These are phyloP conservation scores for Pseudolaguvia tuberculata DNA, from an alignment of 2,113 vertebrate species.

Conservation along the genomic window DNA sequence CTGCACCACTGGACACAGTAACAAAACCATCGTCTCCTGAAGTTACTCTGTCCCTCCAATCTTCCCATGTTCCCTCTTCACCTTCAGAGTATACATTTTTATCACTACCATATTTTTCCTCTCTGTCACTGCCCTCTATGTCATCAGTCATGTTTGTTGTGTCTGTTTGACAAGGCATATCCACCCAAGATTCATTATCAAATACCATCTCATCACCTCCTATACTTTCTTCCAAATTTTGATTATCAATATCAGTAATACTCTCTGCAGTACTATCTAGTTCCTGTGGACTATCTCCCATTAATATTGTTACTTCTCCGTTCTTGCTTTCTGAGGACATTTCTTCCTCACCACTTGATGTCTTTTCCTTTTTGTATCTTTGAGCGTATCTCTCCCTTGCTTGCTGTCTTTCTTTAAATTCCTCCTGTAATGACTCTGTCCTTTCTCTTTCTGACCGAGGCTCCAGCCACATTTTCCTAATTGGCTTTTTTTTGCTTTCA, in stretches of 20 bases:
- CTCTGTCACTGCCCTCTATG: conserved; percentile 54
- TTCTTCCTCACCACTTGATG: conserved; percentile 29
- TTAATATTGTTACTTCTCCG: background rate
- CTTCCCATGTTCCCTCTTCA: conserved; percentile 55
- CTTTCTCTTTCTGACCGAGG: conserved; percentile 55
- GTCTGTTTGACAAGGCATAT: conserved; percentile 34
- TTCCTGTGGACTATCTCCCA: conserved; percentile 11
- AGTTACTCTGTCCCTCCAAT: conserved; percentile 46
- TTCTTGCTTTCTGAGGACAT: background rate
- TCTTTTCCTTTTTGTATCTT: conserved; percentile 21
- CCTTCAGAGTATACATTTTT: conserved; percentile 21
- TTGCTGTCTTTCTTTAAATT: conserved; percentile 47
- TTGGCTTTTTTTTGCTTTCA: conserved; percentile 31
- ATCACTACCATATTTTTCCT: conserved; percentile 48
- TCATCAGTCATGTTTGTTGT: conserved; percentile 48
- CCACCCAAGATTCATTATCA: conserved; percentile 43
- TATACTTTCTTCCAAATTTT: conserved; percentile 42
- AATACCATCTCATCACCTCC: conserved; percentile 39
- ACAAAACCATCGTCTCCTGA: conserved; percentile 62
- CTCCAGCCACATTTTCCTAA: conserved; percentile 66
- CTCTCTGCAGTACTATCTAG: conserved; percentile 35
- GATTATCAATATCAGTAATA: background rate
- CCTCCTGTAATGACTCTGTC: conserved; percentile 40
- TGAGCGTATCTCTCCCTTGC: conserved; percentile 52
- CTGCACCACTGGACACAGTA: conserved; percentile 63